Evolutionary conservation across 2,888 invertebrate genomes (phyloP).

Genomic region (Osedax fenrisi): DNA sequence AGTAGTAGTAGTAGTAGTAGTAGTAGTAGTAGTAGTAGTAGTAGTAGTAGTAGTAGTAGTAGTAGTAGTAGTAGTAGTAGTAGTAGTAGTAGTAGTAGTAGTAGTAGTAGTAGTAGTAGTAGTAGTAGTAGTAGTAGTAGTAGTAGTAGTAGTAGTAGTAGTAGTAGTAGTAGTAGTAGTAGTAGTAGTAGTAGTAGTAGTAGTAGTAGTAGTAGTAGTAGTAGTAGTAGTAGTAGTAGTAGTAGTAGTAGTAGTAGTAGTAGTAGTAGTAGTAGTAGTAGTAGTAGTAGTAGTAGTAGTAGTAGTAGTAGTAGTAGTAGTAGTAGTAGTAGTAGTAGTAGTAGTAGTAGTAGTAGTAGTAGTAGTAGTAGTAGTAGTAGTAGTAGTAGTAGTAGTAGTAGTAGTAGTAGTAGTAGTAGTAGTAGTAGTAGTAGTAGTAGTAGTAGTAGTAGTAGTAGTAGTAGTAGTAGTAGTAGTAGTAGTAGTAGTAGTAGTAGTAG

Average conservation of each 20-base stretch:
- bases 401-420: constrained; percentile 3
- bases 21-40: no score
- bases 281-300: no score
- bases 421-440: constrained; percentile 3
- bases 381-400: constrained; percentile 3
- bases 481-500: no score
- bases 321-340: constrained; percentile 3
- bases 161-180: neutral
- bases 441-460: constrained; percentile 3
- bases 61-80: no score
- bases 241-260: neutral
- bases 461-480: no score
- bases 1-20: no score
- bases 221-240: neutral
- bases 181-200: neutral
- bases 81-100: neutral
- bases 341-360: constrained; percentile 3
- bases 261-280: constrained; percentile 3
- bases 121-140: neutral
- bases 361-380: constrained; percentile 3
- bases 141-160: neutral
- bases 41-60: no score
- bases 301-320: neutral
- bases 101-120: neutral
- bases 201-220: neutral